Percentiles rank a stretch among this genome's conserved stretches.
These are phyloP conservation scores for Stegastes partitus DNA, from an alignment of 2,113 vertebrate genomes.

Conservation along the genomic window DNA sequence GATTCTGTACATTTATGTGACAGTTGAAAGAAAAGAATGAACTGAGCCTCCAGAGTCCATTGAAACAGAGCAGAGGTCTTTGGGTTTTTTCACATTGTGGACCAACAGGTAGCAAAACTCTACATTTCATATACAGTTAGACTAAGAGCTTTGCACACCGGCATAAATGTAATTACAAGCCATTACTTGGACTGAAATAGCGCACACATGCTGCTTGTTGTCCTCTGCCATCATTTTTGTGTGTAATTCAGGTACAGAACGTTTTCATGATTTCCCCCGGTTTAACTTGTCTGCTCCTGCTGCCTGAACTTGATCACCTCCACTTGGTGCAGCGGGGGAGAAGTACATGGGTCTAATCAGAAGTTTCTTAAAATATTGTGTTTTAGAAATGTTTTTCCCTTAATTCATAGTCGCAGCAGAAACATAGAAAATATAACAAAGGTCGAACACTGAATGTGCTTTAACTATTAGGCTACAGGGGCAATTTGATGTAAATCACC, in stretches of 20 bases:
- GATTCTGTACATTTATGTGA: too few relatives aligned
- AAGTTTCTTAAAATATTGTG: not conserved
- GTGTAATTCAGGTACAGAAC: conserved; percentile 11
- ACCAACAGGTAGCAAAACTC: too few relatives aligned
- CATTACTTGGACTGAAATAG: not conserved
- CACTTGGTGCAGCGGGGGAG: not conserved
- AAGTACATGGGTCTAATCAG: conserved; percentile 30
- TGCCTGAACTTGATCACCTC: conserved; percentile 5
- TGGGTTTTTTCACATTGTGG: too few relatives aligned
- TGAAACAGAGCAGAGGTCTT: too few relatives aligned
- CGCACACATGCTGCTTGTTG: not conserved
- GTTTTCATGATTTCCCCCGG: not conserved
- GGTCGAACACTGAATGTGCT: too few relatives aligned
- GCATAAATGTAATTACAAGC: too few relatives aligned
- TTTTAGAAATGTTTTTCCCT: not conserved
- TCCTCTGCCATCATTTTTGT: not conserved
- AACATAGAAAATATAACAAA: not conserved
- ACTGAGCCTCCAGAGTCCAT: not conserved
- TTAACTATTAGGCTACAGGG: too few relatives aligned
- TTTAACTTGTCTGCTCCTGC: not conserved
- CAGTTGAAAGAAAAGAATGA: not conserved
- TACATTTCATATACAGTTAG: too few relatives aligned
- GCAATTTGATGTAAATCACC: too few relatives aligned
- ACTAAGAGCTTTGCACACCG: too few relatives aligned
- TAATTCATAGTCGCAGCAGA: not conserved